phyloP scores from a whole-genome alignment of 1,140 invertebrate genomes.

The Melipona quadrifasciata region DNA sequence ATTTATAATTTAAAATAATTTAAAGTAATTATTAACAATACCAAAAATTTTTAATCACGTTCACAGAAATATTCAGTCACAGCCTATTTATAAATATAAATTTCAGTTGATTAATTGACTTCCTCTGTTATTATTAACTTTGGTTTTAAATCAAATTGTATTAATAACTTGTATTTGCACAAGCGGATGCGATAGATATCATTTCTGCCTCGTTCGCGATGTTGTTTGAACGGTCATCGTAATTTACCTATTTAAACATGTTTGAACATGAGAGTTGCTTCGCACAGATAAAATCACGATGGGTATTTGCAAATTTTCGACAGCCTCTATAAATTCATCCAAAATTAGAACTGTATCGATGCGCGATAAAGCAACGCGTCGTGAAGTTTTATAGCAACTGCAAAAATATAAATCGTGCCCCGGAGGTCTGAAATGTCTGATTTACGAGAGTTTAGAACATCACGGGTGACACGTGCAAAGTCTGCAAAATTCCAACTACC shows the following conservation, averaged over 20 bases:
- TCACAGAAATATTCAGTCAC: too few species aligned
- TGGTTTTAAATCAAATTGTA: not conserved
- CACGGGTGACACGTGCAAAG: constrained; percentile 8
- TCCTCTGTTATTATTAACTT: not conserved
- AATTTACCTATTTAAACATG: constrained; percentile 1
- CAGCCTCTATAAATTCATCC: not conserved
- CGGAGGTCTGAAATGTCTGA: not conserved
- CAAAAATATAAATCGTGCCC: constrained; percentile 1
- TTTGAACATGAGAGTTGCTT: not conserved
- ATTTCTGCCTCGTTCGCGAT: not conserved
- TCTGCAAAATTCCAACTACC: not conserved
- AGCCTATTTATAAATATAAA: not conserved
- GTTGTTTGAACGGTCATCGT: not conserved
- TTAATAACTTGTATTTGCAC: not conserved
- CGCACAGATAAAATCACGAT: not conserved
- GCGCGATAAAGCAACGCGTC: not conserved
- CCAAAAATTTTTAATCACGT: too few species aligned
- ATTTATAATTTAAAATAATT: too few species aligned
- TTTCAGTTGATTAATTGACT: not conserved
- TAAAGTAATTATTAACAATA: too few species aligned
- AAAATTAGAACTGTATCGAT: not conserved
- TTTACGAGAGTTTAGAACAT: not conserved
- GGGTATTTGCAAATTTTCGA: too few species aligned
- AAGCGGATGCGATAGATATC: not conserved
- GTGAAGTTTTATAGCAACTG: constrained; percentile 1